phyloP scores from a whole-genome alignment of 2,113 vertebrate genomes.

The Heteronetta atricapilla region DNA sequence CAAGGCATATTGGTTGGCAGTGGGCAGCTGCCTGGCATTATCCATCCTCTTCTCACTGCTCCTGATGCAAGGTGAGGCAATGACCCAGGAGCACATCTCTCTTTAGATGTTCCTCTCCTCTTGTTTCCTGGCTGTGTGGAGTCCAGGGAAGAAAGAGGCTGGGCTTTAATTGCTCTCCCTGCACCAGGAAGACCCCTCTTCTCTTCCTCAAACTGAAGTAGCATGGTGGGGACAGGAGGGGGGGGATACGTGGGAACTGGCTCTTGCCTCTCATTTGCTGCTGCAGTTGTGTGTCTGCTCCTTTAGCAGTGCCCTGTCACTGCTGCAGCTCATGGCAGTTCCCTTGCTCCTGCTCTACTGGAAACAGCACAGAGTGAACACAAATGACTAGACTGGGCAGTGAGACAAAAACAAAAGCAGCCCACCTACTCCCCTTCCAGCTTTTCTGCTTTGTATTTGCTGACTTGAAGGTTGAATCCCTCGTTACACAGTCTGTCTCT shows the following conservation, averaged over 20 bases:
- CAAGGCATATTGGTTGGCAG: slow-evolving; percentile 86
- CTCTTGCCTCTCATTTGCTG: not conserved
- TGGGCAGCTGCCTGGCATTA: slow-evolving; percentile 80
- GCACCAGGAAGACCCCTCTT: not conserved
- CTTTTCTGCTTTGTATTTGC: not conserved
- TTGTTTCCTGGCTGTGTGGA: not conserved
- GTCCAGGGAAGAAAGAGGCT: not conserved
- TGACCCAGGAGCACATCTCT: not conserved
- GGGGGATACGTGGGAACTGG: not conserved
- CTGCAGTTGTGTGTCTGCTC: not conserved
- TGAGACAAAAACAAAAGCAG: not conserved
- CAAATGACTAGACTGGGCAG: not conserved
- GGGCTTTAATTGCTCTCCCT: not conserved
- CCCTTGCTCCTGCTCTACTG: not conserved
- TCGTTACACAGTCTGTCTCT: not conserved
- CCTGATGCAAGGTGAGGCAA: slow-evolving; percentile 91
- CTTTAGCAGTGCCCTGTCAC: not conserved
- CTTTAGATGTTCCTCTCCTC: not conserved
- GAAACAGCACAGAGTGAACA: not conserved
- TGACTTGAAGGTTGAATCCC: not conserved
- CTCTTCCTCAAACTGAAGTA: not conserved
- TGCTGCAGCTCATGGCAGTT: not conserved
- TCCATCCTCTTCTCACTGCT: slow-evolving; percentile 85
- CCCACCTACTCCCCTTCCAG: not conserved
- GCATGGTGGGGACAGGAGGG: not conserved